Percentiles rank a stretch among this genome's conserved stretches.
Conservation (phyloP, 1,140 invertebrate species). For the Scaptomyza pallida region DNA sequence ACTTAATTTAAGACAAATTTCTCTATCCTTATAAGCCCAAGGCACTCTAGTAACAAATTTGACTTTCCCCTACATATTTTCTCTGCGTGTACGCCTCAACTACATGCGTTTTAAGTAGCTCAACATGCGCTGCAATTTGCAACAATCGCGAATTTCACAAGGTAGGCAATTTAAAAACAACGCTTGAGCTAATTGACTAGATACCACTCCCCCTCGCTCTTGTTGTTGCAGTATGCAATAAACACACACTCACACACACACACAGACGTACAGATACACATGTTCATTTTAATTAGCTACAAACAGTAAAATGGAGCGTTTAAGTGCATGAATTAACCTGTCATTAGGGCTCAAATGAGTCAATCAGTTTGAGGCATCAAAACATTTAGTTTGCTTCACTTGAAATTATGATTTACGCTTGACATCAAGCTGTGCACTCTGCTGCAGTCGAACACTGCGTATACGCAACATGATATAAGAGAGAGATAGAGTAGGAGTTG, state of each 20-base stretch:
- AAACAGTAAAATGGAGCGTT: constrained; percentile 61
- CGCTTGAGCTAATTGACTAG: constrained; percentile 68
- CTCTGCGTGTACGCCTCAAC: not conserved
- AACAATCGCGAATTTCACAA: constrained; percentile 44
- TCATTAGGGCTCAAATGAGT: constrained; percentile 32
- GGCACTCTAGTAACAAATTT: no score
- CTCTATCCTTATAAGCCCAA: no score
- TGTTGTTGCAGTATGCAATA: not conserved
- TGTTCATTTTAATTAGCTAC: constrained; percentile 51
- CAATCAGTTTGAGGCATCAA: constrained; percentile 45
- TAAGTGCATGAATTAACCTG: constrained; percentile 42
- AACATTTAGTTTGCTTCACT: not conserved
- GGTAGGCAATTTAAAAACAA: constrained; percentile 51
- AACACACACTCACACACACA: no score
- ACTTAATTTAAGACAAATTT: no score
- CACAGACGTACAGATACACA: no score
- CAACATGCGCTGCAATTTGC: constrained; percentile 71
- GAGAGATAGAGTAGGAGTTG: no score
- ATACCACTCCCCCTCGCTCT: constrained; percentile 29
- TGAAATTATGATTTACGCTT: constrained; percentile 41
- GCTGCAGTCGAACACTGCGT: constrained; percentile 31
- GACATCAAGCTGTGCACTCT: not conserved
- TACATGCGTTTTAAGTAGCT: constrained; percentile 63
- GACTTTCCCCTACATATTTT: no score
- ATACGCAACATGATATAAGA: constrained; percentile 27